Evolutionary conservation across 2,888 invertebrate species (phyloP), one percentile per base, ranked within the genome.

Genomic region (Clivina fossor): DNA sequence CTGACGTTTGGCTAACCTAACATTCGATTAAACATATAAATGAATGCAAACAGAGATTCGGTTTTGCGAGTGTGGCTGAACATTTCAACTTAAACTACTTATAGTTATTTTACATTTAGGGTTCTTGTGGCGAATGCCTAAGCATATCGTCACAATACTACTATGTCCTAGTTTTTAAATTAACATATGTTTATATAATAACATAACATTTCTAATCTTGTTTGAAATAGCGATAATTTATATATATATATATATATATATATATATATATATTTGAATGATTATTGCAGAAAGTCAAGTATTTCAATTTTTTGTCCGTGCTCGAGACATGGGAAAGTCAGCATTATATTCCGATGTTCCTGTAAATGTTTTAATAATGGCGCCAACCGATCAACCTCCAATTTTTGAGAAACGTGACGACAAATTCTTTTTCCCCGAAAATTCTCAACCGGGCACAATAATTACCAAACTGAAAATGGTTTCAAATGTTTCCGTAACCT

Each of bases 261-360:
- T 30, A 30, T 30, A 13, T 30, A 30, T 41, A n/a, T n/a, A n/a
- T 38, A 41, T 48, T 26, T 13, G 35, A 48, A 32, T 57, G 46
- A 43, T 44, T 40, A 41, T 76, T 76, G 40, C 66, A 86, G 88
- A 84, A 70, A 86, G 86, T 57, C 84, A 88, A 72, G 79, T 86
- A 49, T 86, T 92, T 71, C 91, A 91, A 75, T 88, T 95, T 71
- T 93, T 94, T 76, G 86, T 96, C 47, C 83, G 91, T 58, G 96
- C 93, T 11, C 83, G 83, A 47, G 95, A 96, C 76, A 81, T 81
- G 66, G 93, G 93, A 0, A 77, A 79, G 9, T 82, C 80, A 55
- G 83, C 88, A 35, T 84, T 87, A 61, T 86, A 90, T 71, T 82
- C 84, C 30, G 90, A 92, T 69, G 88, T 92, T 50, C 88, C 93